These are phyloP conservation scores for Euthynnus affinis DNA, from an alignment of 2,797 vertebrate genomes.

Conservation along the genomic window DNA sequence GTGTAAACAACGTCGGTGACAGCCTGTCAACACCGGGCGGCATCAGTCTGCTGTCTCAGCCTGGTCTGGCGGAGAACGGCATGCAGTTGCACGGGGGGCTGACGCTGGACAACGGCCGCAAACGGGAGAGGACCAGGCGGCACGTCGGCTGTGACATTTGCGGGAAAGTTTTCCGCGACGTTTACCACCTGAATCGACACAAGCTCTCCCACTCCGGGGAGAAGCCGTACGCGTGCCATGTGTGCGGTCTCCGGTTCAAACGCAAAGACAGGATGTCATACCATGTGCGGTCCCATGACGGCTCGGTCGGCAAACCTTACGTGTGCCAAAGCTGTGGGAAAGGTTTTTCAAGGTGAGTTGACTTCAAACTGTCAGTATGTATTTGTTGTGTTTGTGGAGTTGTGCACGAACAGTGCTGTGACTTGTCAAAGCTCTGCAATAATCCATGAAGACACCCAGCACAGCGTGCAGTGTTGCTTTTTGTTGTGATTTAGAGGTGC, in stretches of 20 bases:
- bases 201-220: constrained; percentile 99
- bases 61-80: constrained; percentile 80
- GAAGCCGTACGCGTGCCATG: constrained; percentile 98
- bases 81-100: constrained; percentile 69
- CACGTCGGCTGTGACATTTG: constrained; percentile 98
- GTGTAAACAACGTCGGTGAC: constrained; percentile 56
- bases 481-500: neutral
- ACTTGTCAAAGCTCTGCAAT: no score
- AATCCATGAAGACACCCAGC: neutral
- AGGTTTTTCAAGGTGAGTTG: constrained; percentile 97
- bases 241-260: constrained; percentile 98
- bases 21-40: constrained; percentile 72
- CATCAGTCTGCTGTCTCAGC: constrained; percentile 63
- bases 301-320: constrained; percentile 98
- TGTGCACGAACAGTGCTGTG: neutral
- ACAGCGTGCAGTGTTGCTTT: neutral
- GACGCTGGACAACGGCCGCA: constrained; percentile 87
- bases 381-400: neutral
- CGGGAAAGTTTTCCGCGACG: constrained; percentile 98
- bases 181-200: constrained; percentile 98
- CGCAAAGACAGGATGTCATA: constrained; percentile 99
- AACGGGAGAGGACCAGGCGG: constrained; percentile 95
- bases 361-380: neutral
- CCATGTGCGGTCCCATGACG: constrained; percentile 98
- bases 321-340: constrained; percentile 99